Evolutionary conservation across 2,113 vertebrate species (phyloP).

Genomic region (Etheostoma spectabile): DNA sequence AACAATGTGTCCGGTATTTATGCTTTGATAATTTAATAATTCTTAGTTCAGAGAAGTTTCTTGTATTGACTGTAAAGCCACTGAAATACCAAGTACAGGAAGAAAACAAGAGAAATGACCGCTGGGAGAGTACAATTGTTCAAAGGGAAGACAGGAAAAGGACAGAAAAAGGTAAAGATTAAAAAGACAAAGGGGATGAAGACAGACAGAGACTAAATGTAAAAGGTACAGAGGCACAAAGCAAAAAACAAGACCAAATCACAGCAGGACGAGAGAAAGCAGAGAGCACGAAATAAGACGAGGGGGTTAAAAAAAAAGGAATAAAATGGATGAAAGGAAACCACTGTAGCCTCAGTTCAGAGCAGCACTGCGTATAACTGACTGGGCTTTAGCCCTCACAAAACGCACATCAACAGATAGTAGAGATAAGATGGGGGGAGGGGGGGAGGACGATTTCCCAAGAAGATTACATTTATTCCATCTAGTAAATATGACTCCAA

Average conservation of each 20-base stretch:
- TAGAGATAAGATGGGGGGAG: slow-evolving; percentile 3
- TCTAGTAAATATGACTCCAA: neutral
- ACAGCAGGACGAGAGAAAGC: slow-evolving; percentile 7
- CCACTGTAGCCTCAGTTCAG: slow-evolving; percentile 32
- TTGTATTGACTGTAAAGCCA: neutral
- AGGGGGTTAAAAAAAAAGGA: neutral
- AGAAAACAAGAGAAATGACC: neutral
- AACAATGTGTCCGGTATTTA: neutral
- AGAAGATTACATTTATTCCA: slow-evolving; percentile 3
- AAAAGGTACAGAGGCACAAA: neutral
- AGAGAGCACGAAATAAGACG: slow-evolving; percentile 34
- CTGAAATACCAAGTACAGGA: neutral
- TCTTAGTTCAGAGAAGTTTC: no score
- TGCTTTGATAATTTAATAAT: neutral
- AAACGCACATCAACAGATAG: slow-evolving; percentile 31
- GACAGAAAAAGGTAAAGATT: neutral
- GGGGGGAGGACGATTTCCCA: slow-evolving; percentile 12
- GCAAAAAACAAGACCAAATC: neutral
- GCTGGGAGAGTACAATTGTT: neutral
- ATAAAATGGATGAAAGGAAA: slow-evolving; percentile 53
- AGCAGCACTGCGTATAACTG: slow-evolving; percentile 29
- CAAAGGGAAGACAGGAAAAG: neutral
- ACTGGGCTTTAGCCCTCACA: slow-evolving; percentile 21
- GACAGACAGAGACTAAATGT: neutral
- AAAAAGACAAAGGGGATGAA: neutral